phyloP scores from a whole-genome alignment of 2,113 vertebrate species.

The Rhinichthys klamathensis region DNA sequence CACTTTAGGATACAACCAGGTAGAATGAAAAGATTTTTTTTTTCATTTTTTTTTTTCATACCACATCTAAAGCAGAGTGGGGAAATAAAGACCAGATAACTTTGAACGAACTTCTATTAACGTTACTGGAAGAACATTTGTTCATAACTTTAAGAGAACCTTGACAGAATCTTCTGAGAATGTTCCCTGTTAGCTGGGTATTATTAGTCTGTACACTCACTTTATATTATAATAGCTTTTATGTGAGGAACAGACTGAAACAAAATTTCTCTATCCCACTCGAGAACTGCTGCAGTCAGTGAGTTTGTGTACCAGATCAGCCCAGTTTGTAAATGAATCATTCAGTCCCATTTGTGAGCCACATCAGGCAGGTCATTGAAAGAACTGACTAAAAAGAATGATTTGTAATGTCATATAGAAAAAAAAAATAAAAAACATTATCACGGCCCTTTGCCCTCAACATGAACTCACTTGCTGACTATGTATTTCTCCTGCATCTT shows the following conservation, averaged over 20 bases:
- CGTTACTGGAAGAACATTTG: no score
- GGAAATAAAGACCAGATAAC: no score
- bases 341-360: neutral
- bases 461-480: neutral
- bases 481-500: constrained; percentile 17
- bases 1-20: no score
- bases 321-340: neutral
- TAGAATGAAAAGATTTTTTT: no score
- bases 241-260: neutral
- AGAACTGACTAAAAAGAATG: neutral
- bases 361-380: neutral
- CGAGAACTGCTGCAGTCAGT: neutral
- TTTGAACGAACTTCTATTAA: no score
- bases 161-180: no score
- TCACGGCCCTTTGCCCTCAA: neutral
- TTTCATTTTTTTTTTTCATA: no score
- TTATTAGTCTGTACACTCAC: neutral
- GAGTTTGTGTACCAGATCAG: neutral
- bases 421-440: neutral
- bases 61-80: no score
- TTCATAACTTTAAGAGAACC: no score
- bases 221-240: neutral
- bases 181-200: no score
- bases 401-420: neutral
- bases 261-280: neutral